phyloP scores from a whole-genome alignment of 2,797 vertebrate genomes.

The Girardinus metallicus region DNA sequence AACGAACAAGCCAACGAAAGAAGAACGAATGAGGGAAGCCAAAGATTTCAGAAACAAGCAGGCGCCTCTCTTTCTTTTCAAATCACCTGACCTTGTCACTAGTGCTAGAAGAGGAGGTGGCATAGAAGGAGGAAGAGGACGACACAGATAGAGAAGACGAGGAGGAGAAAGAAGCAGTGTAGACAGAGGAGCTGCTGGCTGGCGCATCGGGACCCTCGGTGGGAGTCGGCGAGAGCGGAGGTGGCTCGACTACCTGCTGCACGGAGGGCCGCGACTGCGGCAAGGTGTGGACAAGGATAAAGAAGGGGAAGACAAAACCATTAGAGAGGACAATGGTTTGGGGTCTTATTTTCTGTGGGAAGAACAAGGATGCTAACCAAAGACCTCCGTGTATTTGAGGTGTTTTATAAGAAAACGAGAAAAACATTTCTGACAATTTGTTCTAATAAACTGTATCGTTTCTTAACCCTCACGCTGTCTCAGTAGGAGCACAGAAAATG shows the following conservation, averaged over 20 bases:
- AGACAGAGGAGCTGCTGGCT: constrained; percentile 76
- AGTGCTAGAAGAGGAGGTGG: constrained; percentile 82
- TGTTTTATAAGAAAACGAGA: neutral
- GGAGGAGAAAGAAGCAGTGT: constrained; percentile 72
- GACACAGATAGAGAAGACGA: constrained; percentile 78
- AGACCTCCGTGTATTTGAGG: neutral
- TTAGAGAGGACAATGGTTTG: constrained; percentile 47
- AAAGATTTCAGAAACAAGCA: constrained; percentile 61
- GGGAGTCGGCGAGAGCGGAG: constrained; percentile 76
- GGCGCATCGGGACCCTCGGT: constrained; percentile 80
- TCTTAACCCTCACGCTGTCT: neutral
- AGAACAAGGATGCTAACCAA: neutral
- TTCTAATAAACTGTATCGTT: neutral
- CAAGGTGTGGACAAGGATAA: constrained; percentile 45
- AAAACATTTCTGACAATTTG: neutral
- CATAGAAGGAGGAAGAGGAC: constrained; percentile 81
- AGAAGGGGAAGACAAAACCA: constrained; percentile 57
- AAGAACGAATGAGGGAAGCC: constrained; percentile 47
- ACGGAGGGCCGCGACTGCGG: constrained; percentile 62
- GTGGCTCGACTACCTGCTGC: constrained; percentile 59
- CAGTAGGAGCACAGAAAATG: too few relatives aligned
- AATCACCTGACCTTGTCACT: constrained; percentile 82
- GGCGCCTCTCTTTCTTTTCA: constrained; percentile 64
- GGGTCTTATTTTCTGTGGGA: neutral
- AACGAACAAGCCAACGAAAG: constrained; percentile 53